phyloP scores from a whole-genome alignment of 2,888 invertebrate species.

The Lapara coniferarum region DNA sequence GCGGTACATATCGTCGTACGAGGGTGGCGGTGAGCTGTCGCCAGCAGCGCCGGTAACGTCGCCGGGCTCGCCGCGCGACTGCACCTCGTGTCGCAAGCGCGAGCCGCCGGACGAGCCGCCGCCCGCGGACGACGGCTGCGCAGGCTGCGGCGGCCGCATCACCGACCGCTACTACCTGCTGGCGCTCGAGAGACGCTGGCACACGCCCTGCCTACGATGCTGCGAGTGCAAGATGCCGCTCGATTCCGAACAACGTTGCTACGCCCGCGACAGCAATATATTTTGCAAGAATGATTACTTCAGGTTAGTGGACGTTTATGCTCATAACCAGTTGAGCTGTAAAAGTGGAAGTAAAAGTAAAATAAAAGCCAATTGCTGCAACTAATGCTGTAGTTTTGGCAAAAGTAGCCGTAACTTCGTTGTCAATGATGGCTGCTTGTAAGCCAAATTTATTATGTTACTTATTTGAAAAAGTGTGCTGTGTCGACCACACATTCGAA shows the following conservation, averaged over 20 bases:
- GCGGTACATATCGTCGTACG: constrained; percentile 86
- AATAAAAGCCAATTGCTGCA: too few relatives aligned
- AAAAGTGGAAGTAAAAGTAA: too few relatives aligned
- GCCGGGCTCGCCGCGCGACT: constrained; percentile 83
- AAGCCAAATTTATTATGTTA: neutral
- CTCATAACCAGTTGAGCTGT: too few relatives aligned
- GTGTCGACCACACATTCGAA: neutral
- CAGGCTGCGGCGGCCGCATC: constrained; percentile 94
- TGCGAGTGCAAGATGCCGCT: constrained; percentile 94
- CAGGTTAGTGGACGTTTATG: constrained; percentile 86
- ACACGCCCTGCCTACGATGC: constrained; percentile 95
- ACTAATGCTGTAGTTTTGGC: too few relatives aligned
- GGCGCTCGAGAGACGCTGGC: constrained; percentile 97
- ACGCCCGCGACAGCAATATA: constrained; percentile 95
- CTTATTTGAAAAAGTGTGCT: too few relatives aligned
- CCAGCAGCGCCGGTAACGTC: constrained; percentile 89
- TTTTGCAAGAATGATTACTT: constrained; percentile 99
- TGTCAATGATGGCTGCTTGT: too few relatives aligned
- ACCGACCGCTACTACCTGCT: constrained; percentile 95
- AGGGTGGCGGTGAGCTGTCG: constrained; percentile 88
- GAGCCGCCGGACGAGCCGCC: constrained; percentile 81
- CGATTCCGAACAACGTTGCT: constrained; percentile 96
- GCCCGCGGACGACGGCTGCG: constrained; percentile 86
- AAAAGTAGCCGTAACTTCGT: too few relatives aligned
- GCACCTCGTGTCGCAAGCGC: constrained; percentile 84